These are phyloP conservation scores for Apogon hyalosoma DNA, from an alignment of 2,797 vertebrate species.

Conservation along the genomic window DNA sequence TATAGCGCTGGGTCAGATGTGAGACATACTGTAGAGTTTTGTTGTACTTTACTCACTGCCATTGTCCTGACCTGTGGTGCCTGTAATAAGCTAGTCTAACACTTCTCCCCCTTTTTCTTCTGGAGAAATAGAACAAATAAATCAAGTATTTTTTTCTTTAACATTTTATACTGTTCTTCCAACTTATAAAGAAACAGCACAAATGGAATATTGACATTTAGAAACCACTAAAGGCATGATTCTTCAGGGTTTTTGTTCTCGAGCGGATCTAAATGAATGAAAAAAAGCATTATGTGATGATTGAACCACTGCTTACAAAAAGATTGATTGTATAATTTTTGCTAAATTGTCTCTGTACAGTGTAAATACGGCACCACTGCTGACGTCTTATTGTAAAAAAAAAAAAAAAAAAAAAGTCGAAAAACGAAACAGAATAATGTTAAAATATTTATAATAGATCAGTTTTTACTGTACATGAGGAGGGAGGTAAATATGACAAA, in stretches of 20 bases:
- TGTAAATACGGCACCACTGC: constrained; percentile 76
- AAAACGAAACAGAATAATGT: constrained; percentile 32
- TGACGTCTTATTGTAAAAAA: constrained; percentile 63
- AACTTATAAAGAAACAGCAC: constrained; percentile 68
- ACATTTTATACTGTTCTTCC: constrained; percentile 67
- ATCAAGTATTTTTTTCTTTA: constrained; percentile 38
- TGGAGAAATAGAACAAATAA: constrained; percentile 66
- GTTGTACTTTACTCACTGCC: constrained; percentile 78
- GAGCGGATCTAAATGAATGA: constrained; percentile 37
- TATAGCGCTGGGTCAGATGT: constrained; percentile 16
- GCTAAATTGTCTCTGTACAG: constrained; percentile 77
- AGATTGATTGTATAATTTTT: constrained; percentile 70
- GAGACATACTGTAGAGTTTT: constrained; percentile 59
- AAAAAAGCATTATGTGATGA: constrained; percentile 35
- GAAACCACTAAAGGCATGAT: constrained; percentile 55
- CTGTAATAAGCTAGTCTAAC: constrained; percentile 69
- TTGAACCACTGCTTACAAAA: constrained; percentile 54
- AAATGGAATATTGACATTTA: constrained; percentile 41
- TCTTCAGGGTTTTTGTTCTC: constrained; percentile 48
- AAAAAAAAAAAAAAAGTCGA: constrained; percentile 25
- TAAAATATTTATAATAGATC: constrained; percentile 79
- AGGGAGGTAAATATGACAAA: constrained; percentile 43
- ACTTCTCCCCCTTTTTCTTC: constrained; percentile 43
- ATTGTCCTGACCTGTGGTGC: constrained; percentile 78
- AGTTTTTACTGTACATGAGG: constrained; percentile 67